phyloP scores from a whole-genome alignment of 2,797 vertebrate species.

The Knipowitschia caucasica region DNA sequence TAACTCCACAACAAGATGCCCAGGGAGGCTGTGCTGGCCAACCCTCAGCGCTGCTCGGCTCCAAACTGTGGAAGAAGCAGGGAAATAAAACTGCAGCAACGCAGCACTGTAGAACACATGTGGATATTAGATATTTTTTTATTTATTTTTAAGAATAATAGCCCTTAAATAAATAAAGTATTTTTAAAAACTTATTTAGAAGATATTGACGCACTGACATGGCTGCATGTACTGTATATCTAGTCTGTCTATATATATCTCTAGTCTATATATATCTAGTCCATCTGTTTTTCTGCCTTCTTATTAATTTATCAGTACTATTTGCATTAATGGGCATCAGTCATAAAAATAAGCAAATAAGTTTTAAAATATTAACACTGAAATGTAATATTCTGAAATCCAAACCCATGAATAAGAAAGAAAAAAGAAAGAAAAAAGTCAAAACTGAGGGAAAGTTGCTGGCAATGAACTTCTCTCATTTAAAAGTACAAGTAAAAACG shows the following conservation, averaged over 20 bases:
- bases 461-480: constrained; percentile 43
- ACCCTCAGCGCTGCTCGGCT: constrained; percentile 44
- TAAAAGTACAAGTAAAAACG: constrained; percentile 47
- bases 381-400: constrained; percentile 20
- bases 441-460: constrained; percentile 38
- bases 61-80: constrained; percentile 38
- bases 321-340: constrained; percentile 1
- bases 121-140: not conserved
- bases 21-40: constrained; percentile 44
- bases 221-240: too few relatives aligned
- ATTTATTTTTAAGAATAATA: too few relatives aligned
- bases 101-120: constrained; percentile 20
- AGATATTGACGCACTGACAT: too few relatives aligned
- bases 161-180: not conserved
- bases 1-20: constrained; percentile 67
- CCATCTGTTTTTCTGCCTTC: too few relatives aligned
- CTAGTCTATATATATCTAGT: too few relatives aligned
- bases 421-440: constrained; percentile 27
- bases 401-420: constrained; percentile 29
- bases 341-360: constrained; percentile 21
- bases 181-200: too few relatives aligned
- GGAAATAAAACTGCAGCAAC: constrained; percentile 30
- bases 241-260: too few relatives aligned
- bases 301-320: too few relatives aligned
- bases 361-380: constrained; percentile 29